A percentile compares a stretch with the other conserved stretches of the same genome.
These are phyloP conservation scores for Leucophenga montana DNA, from an alignment of 2,888 invertebrate species.

Conservation along the genomic window DNA sequence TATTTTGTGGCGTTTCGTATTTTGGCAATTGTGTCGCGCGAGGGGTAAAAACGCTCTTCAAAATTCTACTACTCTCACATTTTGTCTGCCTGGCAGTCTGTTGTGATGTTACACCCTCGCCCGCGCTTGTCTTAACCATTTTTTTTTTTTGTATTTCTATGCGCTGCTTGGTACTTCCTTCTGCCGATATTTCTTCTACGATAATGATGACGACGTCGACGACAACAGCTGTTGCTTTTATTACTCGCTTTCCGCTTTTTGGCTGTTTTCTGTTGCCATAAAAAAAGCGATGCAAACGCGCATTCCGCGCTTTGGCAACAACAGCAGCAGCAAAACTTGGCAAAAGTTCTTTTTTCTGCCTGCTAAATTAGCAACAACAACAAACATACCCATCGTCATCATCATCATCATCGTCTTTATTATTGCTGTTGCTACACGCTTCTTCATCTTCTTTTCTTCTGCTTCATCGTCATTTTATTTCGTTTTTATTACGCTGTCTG, in stretches of 20 bases:
- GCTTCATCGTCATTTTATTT: background rate
- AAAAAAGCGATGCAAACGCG: no score
- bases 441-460: background rate
- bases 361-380: background rate
- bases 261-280: background rate
- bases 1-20: no score
- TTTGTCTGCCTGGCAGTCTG: background rate
- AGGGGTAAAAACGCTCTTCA: background rate
- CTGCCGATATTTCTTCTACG: background rate
- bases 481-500: conserved; percentile 13
- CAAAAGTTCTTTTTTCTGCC: background rate
- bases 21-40: no score
- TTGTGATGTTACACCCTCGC: background rate
- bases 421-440: background rate
- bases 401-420: background rate
- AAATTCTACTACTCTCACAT: background rate
- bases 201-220: no score
- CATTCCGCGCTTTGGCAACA: no score
- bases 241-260: conserved; percentile 7
- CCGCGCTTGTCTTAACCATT: background rate
- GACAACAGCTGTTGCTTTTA: conserved; percentile 14
- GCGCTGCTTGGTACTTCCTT: background rate
- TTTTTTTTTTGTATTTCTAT: background rate
- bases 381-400: background rate
- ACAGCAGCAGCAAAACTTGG: no score